phyloP scores from a whole-genome alignment of 2,888 invertebrate species.

The Caenorhabditis sinica region DNA sequence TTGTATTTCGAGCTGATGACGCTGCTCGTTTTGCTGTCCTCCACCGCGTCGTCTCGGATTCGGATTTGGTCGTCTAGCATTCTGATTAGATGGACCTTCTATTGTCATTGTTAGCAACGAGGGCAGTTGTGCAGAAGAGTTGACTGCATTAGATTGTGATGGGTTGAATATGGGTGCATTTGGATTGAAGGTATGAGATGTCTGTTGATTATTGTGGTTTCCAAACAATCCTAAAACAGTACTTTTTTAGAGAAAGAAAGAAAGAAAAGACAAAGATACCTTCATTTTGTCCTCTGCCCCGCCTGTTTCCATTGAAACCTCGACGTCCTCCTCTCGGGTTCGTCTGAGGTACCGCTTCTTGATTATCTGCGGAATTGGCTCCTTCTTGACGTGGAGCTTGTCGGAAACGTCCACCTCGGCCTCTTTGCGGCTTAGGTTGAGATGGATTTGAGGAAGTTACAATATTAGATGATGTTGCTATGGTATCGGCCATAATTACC shows the following conservation, averaged over 20 bases:
- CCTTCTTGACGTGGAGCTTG: constrained; percentile 34
- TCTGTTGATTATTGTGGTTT: neutral
- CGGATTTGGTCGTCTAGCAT: constrained; percentile 2
- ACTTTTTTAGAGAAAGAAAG: neutral
- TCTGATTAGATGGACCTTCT: neutral
- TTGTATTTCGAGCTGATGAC: constrained; percentile 19
- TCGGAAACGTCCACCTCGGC: constrained; percentile 37
- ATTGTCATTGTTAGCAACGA: neutral
- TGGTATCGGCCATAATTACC: constrained; percentile 66
- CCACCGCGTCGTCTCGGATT: constrained; percentile 1
- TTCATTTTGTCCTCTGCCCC: constrained; percentile 20
- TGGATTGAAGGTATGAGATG: constrained; percentile 57
- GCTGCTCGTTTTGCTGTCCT: constrained; percentile 21
- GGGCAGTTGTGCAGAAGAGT: constrained; percentile 1
- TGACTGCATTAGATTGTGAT: too few relatives aligned
- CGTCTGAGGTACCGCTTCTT: constrained; percentile 37
- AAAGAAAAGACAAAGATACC: constrained; percentile 5
- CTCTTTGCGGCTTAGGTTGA: constrained; percentile 21
- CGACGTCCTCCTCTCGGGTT: constrained; percentile 52
- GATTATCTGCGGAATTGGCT: constrained; percentile 28
- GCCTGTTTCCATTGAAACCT: constrained; percentile 33
- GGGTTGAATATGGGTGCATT: constrained; percentile 57
- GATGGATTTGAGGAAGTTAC: constrained; percentile 36
- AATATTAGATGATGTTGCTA: constrained; percentile 41
- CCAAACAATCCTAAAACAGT: constrained; percentile 22